Evolutionary conservation across 2,797 vertebrate species (phyloP), one percentile per base, ranked within the genome.

Genomic region (Gouania willdenowi): DNA sequence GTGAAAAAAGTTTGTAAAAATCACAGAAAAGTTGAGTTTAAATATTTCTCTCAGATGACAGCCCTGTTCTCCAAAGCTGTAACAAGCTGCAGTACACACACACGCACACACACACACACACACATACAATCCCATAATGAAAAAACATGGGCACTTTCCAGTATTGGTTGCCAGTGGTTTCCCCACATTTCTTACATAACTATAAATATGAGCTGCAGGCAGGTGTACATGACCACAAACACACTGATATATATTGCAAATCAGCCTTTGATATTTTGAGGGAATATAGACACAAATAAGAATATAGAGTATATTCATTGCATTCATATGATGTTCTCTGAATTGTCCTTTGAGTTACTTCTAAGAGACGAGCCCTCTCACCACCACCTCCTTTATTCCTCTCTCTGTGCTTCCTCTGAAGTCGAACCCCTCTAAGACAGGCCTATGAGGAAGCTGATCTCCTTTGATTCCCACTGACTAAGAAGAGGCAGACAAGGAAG

Each of bases 381-480:
- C 32, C 26, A 24, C 37, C 7, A 19, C 39, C 26, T 27, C 8
- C 29, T 54, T 35, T 39, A 47, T 45, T 47, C 41, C 53, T 40
- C 28, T 6, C 36, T 34, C 41, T 31, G n/a, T n/a, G 42, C 50
- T 55, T 57, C 49, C 52, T 72, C 67, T 75, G 66, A 66, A 73
- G 69, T 81, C 64, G 57, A 83, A 64, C 63, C 60, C 46, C 43
- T 59, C 47, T 66, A 83, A 81, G 70, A 69, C 75, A 46, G 53
- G 52, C 64, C 73, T 75, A 57, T 50, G 36, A 50, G 36, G 46
- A 29, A 65, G 35, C 55, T 79, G 77, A 85, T 81, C 73, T 71
- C 47, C 62, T 79, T 71, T 77, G 75, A 83, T 75, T 77, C 62
- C 59, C 40, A 28, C 13, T 44, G 67, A 67, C 73, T 58, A 36